phyloP scores from a whole-genome alignment of 2,888 invertebrate genomes.

The Caenorhabditis sp. region DNA sequence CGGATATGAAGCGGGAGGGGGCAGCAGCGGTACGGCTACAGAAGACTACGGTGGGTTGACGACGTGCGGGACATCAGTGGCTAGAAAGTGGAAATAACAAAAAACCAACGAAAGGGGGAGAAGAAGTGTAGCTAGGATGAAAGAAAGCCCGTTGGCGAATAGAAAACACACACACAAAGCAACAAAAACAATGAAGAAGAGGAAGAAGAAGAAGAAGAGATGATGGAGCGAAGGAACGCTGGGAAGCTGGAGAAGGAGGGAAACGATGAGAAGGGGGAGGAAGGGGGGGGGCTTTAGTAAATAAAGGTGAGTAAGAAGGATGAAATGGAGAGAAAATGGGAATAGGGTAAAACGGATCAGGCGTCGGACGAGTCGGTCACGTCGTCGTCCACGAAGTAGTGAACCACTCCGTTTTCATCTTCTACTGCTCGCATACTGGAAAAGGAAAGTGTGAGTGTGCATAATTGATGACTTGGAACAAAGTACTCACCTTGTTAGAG shows the following conservation, averaged over 20 bases:
- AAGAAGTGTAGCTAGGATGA: background rate
- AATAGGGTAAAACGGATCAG: slow-evolving; percentile 9
- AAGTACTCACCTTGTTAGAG: slow-evolving; percentile 39
- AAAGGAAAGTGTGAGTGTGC: slow-evolving; percentile 1
- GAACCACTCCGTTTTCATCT: slow-evolving; percentile 72
- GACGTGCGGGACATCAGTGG: slow-evolving; percentile 9
- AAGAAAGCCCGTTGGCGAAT: slow-evolving; percentile 34
- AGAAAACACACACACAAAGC: slow-evolving; percentile 40
- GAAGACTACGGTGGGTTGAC: slow-evolving; percentile 10
- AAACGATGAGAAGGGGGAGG: slow-evolving; percentile 20
- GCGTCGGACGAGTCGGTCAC: slow-evolving; percentile 16
- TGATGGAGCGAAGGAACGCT: background rate
- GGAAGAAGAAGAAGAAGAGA: no score
- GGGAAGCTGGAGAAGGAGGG: background rate
- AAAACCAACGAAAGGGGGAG: background rate
- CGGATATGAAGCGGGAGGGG: slow-evolving; percentile 16
- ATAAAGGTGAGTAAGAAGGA: slow-evolving; percentile 28
- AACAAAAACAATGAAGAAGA: slow-evolving; percentile 41
- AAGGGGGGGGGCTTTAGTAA: slow-evolving; percentile 15
- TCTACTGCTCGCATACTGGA: slow-evolving; percentile 68
- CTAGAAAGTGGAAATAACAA: slow-evolving; percentile 4
- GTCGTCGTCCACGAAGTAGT: slow-evolving; percentile 65
- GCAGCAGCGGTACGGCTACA: slow-evolving; percentile 17
- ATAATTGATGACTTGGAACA: background rate
- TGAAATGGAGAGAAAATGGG: slow-evolving; percentile 2